These are phyloP conservation scores for Andrena haemorrhoa DNA, from an alignment of 2,888 invertebrate species.

Conservation along the genomic window DNA sequence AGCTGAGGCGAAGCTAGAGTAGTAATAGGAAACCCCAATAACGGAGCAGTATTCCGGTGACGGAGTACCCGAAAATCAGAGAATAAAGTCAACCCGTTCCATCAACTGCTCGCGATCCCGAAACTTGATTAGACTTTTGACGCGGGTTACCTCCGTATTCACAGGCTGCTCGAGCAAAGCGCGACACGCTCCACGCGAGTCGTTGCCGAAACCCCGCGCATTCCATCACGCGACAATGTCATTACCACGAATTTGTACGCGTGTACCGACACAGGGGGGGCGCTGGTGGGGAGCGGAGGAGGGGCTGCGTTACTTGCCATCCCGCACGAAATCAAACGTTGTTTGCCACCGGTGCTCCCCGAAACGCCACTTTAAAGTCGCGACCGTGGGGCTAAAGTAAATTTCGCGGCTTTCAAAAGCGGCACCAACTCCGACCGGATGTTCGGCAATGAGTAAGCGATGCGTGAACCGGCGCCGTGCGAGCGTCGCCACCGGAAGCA, in stretches of 20 bases:
- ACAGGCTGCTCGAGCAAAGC: not conserved
- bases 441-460: constrained; percentile 77
- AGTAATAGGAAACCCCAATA: too few relatives aligned
- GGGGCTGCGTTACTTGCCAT: constrained; percentile 23
- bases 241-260: constrained; percentile 37
- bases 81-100: not conserved
- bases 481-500: constrained; percentile 67
- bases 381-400: constrained; percentile 70
- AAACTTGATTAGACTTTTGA: not conserved
- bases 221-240: constrained; percentile 55
- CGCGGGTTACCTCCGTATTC: not conserved
- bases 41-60: too few relatives aligned
- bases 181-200: constrained; percentile 28
- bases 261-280: not conserved
- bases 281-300: not conserved
- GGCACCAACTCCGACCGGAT: constrained; percentile 67
- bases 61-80: not conserved
- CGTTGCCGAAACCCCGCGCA: constrained; percentile 28
- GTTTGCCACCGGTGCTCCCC: constrained; percentile 57
- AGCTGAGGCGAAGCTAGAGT: too few relatives aligned
- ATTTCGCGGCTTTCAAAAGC: constrained; percentile 74
- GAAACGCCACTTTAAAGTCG: constrained; percentile 68
- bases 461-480: constrained; percentile 75
- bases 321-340: constrained; percentile 65
- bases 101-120: not conserved